These are phyloP conservation scores for Hippocampus zosterae DNA, from an alignment of 2,113 vertebrate genomes.

Conservation along the genomic window DNA sequence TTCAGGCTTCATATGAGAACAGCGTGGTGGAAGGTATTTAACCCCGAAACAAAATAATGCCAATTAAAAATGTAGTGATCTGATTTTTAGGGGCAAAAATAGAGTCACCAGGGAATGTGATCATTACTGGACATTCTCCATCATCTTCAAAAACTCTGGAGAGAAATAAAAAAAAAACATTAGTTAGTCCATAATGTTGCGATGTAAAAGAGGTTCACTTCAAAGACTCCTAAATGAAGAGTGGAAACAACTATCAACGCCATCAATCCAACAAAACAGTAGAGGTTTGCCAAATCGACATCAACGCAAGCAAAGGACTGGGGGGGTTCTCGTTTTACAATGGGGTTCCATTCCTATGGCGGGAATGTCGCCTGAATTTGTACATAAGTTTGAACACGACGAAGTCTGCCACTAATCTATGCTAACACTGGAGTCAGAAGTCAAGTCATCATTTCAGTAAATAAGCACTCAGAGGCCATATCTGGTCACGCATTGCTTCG, in stretches of 20 bases:
- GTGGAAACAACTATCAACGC: neutral
- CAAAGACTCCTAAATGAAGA: neutral
- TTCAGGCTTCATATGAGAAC: conserved; percentile 12
- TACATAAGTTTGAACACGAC: no score
- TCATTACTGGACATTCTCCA: conserved; percentile 73
- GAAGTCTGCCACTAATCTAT: neutral
- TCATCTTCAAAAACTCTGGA: conserved; percentile 77
- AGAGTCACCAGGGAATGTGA: conserved; percentile 22
- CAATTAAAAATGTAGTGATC: neutral
- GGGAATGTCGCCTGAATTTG: no score
- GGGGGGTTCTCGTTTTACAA: neutral
- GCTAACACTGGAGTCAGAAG: neutral
- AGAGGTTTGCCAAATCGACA: neutral
- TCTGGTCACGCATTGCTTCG: no score
- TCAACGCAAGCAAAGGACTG: neutral
- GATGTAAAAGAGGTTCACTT: neutral
- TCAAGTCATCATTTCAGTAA: no score
- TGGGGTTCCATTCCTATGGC: no score
- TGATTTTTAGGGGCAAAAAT: neutral
- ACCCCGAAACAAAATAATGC: neutral
- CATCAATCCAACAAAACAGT: no score
- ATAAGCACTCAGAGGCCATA: no score
- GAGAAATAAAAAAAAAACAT: conserved; percentile 9
- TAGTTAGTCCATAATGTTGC: neutral
- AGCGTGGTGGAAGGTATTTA: neutral